Base-by-base conservation (phyloP, 2,888 invertebrate genomes). In the Acleris holmiana region DNA sequence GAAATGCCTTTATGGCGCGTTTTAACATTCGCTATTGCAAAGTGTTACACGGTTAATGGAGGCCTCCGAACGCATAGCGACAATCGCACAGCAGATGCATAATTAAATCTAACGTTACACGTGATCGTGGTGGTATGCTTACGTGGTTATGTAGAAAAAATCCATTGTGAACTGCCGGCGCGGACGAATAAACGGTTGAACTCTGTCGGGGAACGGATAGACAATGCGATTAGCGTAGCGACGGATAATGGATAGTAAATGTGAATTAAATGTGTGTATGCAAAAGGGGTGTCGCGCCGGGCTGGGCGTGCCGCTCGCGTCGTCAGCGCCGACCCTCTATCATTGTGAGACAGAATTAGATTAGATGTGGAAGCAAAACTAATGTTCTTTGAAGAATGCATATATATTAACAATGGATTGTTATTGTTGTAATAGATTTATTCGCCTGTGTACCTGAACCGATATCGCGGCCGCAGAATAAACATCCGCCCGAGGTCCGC, bases 1-100 rank as follows among this genome's bases (percentile, higher is more conserved):
- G 86, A 91, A 91, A 91, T 90, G 91, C 91, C 91, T 91, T 90
- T 91, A 90, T 89, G 89, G 88, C 91, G 87, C 83, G 87, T 86
- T 89, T 87, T 74, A 71, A 83, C 90, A 88, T 91, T 91, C 91
- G 91, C 91, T 76, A 62, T 71, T 84, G 91, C 90, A 83, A 73
- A 71, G 68, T 65, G 59, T 2, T 21, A 29, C 29, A 29, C 29
- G 29, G 29, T 49, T 18, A 59, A 41, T 71, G 89, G 89, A 89
- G 89, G 89, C 90, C 90, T 84, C 89, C 89, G 73, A 77, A 69
- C 86, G 88, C 90, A 73, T 76, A 89, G 90, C 90, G 60, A 67
- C 68, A 71, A 59, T 86, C 89, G 90, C 90, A 80, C 67, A 73
- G 83, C 81, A 68, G 62, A 71, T 65, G 51, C 56, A 61, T 66